These are phyloP conservation scores for Cirrhinus mrigala DNA, from an alignment of 2,797 vertebrate species.

Conservation along the genomic window DNA sequence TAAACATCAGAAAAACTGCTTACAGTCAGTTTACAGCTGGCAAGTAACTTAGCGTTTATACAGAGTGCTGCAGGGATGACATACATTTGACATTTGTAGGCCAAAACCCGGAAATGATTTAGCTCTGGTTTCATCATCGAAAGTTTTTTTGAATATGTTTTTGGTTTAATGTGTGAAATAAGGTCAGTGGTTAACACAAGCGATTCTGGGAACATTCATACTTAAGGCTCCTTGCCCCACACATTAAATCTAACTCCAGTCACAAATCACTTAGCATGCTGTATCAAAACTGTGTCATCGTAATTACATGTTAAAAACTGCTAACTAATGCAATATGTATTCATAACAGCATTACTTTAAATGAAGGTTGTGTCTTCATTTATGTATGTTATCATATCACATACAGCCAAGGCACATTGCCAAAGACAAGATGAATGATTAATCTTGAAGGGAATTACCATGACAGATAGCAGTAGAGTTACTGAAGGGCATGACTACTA, in stretches of 20 bases:
- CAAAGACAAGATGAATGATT: slow-evolving; percentile 41
- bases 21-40: too few relatives aligned
- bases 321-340: slow-evolving; percentile 1
- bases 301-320: background rate
- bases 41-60: background rate
- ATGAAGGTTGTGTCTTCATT: background rate
- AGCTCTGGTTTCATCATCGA: background rate
- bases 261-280: background rate
- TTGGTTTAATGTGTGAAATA: background rate
- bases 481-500: slow-evolving; percentile 1
- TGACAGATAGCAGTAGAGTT: slow-evolving; percentile 8
- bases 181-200: background rate
- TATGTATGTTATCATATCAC: background rate
- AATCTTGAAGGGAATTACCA: slow-evolving; percentile 30
- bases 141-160: background rate
- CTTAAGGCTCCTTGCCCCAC: background rate
- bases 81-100: background rate
- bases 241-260: background rate
- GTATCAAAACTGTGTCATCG: background rate
- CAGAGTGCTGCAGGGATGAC: background rate
- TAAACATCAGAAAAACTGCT: background rate
- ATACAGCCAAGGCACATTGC: slow-evolving; percentile 12
- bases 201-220: background rate
- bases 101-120: background rate
- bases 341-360: background rate